Conservation (phyloP, 2,113 vertebrate species). For the Archilochus colubris region DNA sequence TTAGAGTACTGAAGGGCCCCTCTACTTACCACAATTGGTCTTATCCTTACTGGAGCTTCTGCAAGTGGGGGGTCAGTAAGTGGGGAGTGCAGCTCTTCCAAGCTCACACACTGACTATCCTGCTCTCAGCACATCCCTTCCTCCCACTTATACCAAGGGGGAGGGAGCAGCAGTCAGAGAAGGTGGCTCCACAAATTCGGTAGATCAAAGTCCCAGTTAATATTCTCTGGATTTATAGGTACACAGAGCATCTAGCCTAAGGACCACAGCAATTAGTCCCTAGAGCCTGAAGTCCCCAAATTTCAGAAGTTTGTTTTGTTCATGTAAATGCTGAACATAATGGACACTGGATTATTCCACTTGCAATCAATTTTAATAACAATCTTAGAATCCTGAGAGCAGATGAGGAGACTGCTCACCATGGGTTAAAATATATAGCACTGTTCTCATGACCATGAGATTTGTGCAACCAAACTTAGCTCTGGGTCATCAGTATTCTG, state of each 20-base stretch:
- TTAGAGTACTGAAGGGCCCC: background rate
- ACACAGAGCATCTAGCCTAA: background rate
- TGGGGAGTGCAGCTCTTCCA: background rate
- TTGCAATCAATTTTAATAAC: background rate
- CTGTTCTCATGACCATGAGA: background rate
- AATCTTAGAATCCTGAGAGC: background rate
- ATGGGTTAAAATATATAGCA: background rate
- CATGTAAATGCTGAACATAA: background rate
- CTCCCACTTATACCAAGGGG: background rate
- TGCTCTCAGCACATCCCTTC: background rate
- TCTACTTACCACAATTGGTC: background rate
- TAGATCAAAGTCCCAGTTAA: background rate
- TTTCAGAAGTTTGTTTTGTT: background rate
- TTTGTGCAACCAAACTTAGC: background rate
- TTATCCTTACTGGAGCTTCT: background rate
- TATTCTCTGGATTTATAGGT: background rate
- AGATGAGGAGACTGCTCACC: background rate
- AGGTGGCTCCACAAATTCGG: background rate
- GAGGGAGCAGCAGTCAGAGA: background rate
- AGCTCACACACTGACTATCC: background rate
- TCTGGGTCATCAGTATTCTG: background rate
- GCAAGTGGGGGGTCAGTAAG: background rate
- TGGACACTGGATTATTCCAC: background rate
- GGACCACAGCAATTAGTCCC: background rate
- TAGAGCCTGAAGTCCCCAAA: background rate